Conservation (phyloP, 2,113 vertebrate genomes). For the Laticauda colubrina region DNA sequence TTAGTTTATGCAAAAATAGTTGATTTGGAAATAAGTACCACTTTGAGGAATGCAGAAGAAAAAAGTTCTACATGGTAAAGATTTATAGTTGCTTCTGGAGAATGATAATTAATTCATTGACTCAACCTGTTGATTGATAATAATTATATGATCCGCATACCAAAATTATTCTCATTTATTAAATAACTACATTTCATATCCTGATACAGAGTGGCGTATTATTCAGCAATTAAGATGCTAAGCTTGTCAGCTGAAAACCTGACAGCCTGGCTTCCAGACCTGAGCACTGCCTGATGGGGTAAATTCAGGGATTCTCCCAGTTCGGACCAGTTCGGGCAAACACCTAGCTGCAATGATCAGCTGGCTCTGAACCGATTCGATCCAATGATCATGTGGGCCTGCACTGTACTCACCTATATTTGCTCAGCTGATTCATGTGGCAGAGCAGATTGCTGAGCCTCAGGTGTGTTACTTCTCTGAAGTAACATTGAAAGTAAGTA, state of each 20-base stretch:
- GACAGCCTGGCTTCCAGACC: neutral
- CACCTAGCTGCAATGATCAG: too few relatives aligned
- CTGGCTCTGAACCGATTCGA: too few relatives aligned
- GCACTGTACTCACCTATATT: too few relatives aligned
- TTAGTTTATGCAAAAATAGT: neutral
- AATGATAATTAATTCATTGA: neutral
- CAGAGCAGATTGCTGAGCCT: too few relatives aligned
- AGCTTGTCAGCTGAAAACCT: neutral
- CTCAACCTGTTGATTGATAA: neutral
- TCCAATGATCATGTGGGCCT: too few relatives aligned
- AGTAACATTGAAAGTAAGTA: too few relatives aligned
- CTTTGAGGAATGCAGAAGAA: neutral
- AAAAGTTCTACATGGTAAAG: neutral
- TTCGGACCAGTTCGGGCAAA: too few relatives aligned
- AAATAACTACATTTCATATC: neutral
- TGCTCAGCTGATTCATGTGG: too few relatives aligned
- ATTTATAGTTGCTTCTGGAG: neutral
- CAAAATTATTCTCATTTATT: neutral
- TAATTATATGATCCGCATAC: neutral
- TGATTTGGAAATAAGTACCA: neutral
- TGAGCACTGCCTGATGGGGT: neutral
- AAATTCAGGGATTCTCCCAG: too few relatives aligned
- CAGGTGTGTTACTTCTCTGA: too few relatives aligned
- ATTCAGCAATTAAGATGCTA: neutral
- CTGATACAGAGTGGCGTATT: neutral